phyloP scores from a whole-genome alignment of 1,140 invertebrate genomes.

The Macrobrachium rosenbergii region DNA sequence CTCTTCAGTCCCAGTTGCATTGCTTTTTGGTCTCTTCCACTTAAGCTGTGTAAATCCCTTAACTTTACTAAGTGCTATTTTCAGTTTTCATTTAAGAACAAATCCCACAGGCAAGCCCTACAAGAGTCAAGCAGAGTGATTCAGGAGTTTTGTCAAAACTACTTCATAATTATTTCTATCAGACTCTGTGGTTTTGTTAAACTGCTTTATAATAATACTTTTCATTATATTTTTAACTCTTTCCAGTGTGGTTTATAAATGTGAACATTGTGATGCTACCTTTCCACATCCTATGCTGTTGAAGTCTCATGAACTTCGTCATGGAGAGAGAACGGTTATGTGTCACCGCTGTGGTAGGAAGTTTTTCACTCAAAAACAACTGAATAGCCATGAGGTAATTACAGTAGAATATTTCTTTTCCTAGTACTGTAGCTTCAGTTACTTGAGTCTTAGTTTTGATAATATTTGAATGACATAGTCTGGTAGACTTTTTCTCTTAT shows the following conservation, averaged over 20 bases:
- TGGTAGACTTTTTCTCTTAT: too few relatives aligned
- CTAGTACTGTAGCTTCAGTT: background rate
- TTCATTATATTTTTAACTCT: background rate
- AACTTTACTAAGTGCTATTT: too few relatives aligned
- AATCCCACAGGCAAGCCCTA: too few relatives aligned
- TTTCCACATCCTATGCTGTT: slow-evolving; percentile 38
- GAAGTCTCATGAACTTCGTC: slow-evolving; percentile 36
- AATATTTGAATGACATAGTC: background rate
- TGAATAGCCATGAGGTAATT: slow-evolving; percentile 50
- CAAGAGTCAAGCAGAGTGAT: too few relatives aligned
- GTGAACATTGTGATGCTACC: slow-evolving; percentile 30
- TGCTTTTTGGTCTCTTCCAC: too few relatives aligned
- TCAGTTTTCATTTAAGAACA: too few relatives aligned
- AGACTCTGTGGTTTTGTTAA: background rate
- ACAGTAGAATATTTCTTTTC: background rate
- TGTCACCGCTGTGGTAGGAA: slow-evolving; percentile 51
- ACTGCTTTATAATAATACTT: background rate
- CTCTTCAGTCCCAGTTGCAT: too few relatives aligned
- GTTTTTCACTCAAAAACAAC: slow-evolving; percentile 51
- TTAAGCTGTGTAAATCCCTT: too few relatives aligned
- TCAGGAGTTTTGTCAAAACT: too few relatives aligned
- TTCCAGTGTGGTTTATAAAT: slow-evolving; percentile 25
- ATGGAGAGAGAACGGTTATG: slow-evolving; percentile 49
- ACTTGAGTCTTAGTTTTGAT: background rate
- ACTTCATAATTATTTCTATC: too few relatives aligned